Conservation (phyloP, 2,113 vertebrate genomes). For the Myotis lucifugus region DNA sequence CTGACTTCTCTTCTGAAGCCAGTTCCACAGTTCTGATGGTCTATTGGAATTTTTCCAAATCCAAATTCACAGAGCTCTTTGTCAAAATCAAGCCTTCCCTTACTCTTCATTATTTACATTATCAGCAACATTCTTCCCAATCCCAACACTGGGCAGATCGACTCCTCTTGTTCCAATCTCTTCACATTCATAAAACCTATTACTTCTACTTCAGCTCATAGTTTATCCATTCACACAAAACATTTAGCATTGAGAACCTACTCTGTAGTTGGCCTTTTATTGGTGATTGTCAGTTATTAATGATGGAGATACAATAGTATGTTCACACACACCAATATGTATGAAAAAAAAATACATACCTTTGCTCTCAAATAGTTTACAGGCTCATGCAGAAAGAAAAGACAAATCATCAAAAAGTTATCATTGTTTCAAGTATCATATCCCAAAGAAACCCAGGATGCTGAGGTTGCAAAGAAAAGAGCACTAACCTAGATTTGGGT, state of each 20-base stretch:
- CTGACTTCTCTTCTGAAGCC: neutral
- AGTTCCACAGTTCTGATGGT: neutral
- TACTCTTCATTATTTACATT: neutral
- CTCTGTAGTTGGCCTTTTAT: neutral
- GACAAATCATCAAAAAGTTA: neutral
- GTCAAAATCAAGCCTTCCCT: neutral
- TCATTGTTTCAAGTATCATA: neutral
- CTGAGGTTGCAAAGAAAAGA: neutral
- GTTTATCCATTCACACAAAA: neutral
- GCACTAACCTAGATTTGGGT: too few relatives aligned
- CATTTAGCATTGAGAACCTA: neutral
- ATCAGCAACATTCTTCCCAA: neutral
- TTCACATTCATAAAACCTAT: neutral
- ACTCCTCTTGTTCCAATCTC: neutral
- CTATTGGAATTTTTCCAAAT: neutral
- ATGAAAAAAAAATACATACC: neutral
- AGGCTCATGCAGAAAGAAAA: neutral
- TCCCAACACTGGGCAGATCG: fast-evolving
- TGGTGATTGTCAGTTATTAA: neutral
- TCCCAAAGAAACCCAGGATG: neutral
- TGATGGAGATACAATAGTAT: neutral
- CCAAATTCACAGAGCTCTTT: neutral
- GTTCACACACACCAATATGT: neutral
- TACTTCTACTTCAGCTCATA: neutral
- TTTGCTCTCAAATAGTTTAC: neutral